Base-by-base conservation (phyloP, 2,888 invertebrate genomes). In the Troilus luridus region DNA sequence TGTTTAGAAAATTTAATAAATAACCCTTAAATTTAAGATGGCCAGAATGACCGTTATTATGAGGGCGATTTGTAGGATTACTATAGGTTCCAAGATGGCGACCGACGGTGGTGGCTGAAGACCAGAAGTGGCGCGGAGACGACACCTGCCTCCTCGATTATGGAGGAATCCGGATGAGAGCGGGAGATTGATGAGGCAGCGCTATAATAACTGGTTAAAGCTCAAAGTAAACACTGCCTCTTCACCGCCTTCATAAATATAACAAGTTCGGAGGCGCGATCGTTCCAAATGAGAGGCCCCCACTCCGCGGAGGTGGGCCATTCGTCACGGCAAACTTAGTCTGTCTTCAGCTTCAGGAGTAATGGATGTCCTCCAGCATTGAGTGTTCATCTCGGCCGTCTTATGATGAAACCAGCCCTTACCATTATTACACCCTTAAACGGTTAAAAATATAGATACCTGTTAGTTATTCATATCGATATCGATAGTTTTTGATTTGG, bases 161-260 rank as follows among this genome's bases (percentile, higher is more conserved):
- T 77, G 27, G 17, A 77, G 72, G 72, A 77, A 77, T 77, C 72
- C 41, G 41, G 41, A 1, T 27, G 0, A 7, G 27, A 8, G 3
- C 24, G 81, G 17, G 56, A n/a, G 85, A 85, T 85, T 85, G 85
- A 85, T 85, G 85, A 41, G 85, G 19, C 56, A 21, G 11, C 12
- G 56, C 85, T 56, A 12, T 85, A 85, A 85, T 85, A 85, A 85
- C 85, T 56, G 85, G 85, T 85, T 85, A 56, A 85, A 85, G 85
- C 85, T 85, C 85, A 85, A 85, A 85, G 85, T 11, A 85, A 85
- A 85, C 85, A 85, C 85, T 85, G 85, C 21, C 85, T 85, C 54
- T n/a, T 85, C 56, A 56, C 85, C 85, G 85, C 85, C 85, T 56
- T 56, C 85, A 85, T 85, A 85, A 85, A 85, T 85, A 85, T 56